Base-by-base conservation (phyloP, 2,797 vertebrate genomes). In the Melanotaenia boesemani region DNA sequence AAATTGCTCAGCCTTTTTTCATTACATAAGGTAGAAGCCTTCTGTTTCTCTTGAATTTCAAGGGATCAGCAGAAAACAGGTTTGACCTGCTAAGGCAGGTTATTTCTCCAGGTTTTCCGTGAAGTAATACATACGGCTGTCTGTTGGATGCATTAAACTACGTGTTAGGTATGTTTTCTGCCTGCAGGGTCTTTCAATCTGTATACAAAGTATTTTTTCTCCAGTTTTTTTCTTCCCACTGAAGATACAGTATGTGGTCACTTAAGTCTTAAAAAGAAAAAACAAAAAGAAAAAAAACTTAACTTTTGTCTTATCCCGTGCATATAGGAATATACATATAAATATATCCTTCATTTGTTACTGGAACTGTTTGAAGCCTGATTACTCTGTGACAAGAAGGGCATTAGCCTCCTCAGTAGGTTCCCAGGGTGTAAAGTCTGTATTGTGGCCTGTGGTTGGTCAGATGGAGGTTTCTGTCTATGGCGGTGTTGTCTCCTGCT, bases 341-440 rank as follows among this genome's bases (percentile, higher is more conserved):
- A 22, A 1, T 59, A 32, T 24, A 28, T 39, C 26, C 39, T 34
- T 4, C 13, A 46, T 22, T 24, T 36, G 57, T 13, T 67, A 90
- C 72, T 86, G 52, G 67, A 70, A 16, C 55, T 36, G 6, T 89
- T 63, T 63, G 83, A 81, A 13, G 56, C 72, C 46, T 73, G 63
- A 16, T 83, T 89, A 1, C 78, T 68, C 30, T 9, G 65, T 0
- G 76, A 76, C 6, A 86, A 85, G 3, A 86, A 84, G 6, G 91
- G 88, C 56, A 91, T 73, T 9, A 95, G 32, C 67, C 89, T 91
- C 75, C 90, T 91, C 60, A 95, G 80, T 6, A 95, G 76, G 70
- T 93, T 94, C 15, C 84, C 72, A 2, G 94, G 93, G 30, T 91
- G 61, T 18, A 93, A 74, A 11, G 89, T 72, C 18, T 91, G 90